A percentile compares a stretch with the other conserved stretches of the same genome.
Evolutionary conservation across 2,113 vertebrate genomes (phyloP).

Genomic region (Australoheros scitulus): DNA sequence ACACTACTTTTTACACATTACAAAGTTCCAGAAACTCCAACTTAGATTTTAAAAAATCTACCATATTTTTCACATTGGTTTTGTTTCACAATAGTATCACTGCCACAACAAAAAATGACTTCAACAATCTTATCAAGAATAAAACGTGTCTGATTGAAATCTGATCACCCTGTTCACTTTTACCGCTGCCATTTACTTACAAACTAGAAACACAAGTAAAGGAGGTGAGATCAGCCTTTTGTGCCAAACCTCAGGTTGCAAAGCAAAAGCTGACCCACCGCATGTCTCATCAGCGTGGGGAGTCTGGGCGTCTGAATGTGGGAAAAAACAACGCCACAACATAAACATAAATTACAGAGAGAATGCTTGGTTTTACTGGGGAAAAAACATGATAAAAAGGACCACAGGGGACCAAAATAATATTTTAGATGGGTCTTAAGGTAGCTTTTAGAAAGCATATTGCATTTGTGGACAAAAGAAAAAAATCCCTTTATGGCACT

Average conservation of each 20-base stretch:
- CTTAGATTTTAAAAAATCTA: background rate
- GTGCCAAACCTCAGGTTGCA: constrained; percentile 45
- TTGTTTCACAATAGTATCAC: constrained; percentile 17
- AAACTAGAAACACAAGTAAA: constrained; percentile 43
- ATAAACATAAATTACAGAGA: constrained; percentile 69
- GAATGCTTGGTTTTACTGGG: constrained; percentile 49
- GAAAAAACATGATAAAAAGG: constrained; percentile 35
- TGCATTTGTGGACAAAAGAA: constrained; percentile 28
- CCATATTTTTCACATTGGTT: constrained; percentile 12
- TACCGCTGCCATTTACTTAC: constrained; percentile 49
- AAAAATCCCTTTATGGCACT: constrained; percentile 21
- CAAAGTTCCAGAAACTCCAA: background rate
- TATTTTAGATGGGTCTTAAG: constrained; percentile 61
- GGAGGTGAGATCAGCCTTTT: constrained; percentile 41
- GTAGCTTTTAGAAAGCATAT: constrained; percentile 39
- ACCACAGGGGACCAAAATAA: constrained; percentile 58
- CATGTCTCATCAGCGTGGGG: constrained; percentile 48
- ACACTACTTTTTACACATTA: background rate
- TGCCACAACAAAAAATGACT: constrained; percentile 27
- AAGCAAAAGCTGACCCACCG: constrained; percentile 35
- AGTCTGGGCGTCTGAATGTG: constrained; percentile 49
- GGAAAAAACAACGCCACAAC: constrained; percentile 43
- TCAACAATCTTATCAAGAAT: constrained; percentile 1
- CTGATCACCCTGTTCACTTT: constrained; percentile 31
- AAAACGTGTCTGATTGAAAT: constrained; percentile 25